Base-by-base conservation (phyloP, 1,140 invertebrate genomes). In the Ceratina japonica region DNA sequence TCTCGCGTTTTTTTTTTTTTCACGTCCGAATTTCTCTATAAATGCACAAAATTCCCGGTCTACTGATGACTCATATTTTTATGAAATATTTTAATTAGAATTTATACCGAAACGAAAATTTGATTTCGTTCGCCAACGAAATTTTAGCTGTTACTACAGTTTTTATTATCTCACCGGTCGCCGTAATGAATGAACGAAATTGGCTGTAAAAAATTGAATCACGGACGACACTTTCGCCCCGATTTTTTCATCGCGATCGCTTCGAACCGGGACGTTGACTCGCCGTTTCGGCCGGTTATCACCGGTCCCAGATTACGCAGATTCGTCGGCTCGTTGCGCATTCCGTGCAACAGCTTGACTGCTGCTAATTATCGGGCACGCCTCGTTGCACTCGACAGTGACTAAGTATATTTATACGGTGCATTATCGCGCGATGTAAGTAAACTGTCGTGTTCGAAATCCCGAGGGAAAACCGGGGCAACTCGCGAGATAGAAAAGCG, bases 301-400 rank as follows among this genome's bases (percentile, higher is more conserved):
- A 52, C 27, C 62, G 18, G 13, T 3, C 13, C n/a, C 5, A 24
- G 20, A 61, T 72, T 54, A 27, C 49, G n/a, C 58, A 49, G 68
- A 72, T 78, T 64, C 59, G 44, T 18, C 54, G 63, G 24, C 61
- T 62, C 49, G 58, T 37, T 70, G 18, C 66, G n/a, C 27, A 18
- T 44, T 22, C 20, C 12, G 18, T 63, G 61, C 69, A 56, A 44
- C 59, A 54, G 75, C 18, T 51, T 64, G 56, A 63, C 66, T 44
- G 4, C 24, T 27, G 58, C 20, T 72, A 78, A 78, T 72, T 72
- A 72, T 78, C 69, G 15, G 59, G 18, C 68, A 56, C 24, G 59
- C 51, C 68, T 56, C 58, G 68, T 72, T 78, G 27, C 49, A 27
- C 20, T 2, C 16, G 54, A 63, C 75, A 62, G 54, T 72, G 68